Evolutionary conservation across 2,113 vertebrate genomes (phyloP).

Genomic region (Myocastor coypus): DNA sequence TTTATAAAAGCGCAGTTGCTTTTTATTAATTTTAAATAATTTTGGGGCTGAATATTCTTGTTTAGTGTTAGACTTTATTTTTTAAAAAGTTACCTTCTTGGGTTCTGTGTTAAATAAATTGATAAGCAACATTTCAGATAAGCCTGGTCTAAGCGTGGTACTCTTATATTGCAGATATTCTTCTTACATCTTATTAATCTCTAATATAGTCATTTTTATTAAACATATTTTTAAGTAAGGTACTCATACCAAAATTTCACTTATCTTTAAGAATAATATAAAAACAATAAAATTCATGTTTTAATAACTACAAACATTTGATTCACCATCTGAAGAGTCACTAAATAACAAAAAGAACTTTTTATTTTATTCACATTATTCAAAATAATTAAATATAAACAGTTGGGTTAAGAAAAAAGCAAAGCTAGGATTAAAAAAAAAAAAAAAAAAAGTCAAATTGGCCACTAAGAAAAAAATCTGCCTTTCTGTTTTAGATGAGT

Average conservation of each 20-base stretch:
- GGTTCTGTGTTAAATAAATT: conserved; percentile 51
- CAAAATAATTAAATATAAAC: neutral
- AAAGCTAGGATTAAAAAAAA: conserved; percentile 21
- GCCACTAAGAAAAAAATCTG: neutral
- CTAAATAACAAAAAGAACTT: neutral
- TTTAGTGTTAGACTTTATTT: conserved; percentile 58
- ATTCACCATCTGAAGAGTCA: conserved; percentile 40
- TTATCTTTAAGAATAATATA: conserved; percentile 37
- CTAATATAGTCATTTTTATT: neutral
- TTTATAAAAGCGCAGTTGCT: conserved; percentile 38
- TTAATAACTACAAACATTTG: neutral
- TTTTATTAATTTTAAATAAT: conserved; percentile 65
- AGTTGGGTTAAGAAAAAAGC: neutral
- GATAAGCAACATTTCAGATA: conserved; percentile 33
- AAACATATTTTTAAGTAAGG: conserved; percentile 41
- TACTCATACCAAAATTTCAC: neutral
- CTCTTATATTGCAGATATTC: neutral
- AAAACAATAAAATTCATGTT: conserved; percentile 36
- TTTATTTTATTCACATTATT: conserved; percentile 49
- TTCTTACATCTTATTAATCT: conserved; percentile 22
- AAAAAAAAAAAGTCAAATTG: too few species aligned
- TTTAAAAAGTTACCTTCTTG: conserved; percentile 27
- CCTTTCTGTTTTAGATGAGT: conserved; percentile 30
- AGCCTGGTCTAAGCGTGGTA: neutral
- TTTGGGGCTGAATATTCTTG: neutral